These are phyloP conservation scores for Tetrax tetrax DNA, from an alignment of 2,113 vertebrate species.

Conservation along the genomic window DNA sequence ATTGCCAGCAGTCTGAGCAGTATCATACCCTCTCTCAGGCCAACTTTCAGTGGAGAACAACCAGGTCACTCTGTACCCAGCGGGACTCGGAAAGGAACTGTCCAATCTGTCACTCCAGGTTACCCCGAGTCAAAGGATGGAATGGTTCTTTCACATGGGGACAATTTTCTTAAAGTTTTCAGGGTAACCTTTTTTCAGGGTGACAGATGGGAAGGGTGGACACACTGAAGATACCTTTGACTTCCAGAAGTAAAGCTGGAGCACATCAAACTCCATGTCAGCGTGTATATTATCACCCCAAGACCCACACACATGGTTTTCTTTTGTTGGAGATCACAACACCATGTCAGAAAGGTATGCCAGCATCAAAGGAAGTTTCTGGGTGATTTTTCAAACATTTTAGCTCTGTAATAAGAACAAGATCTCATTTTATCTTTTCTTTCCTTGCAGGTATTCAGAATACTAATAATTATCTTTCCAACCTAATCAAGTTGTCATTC, in stretches of 20 bases:
- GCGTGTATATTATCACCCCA: background rate
- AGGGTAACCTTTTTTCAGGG: background rate
- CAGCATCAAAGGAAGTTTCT: background rate
- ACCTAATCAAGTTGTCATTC: background rate
- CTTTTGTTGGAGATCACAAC: background rate
- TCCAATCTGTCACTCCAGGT: background rate
- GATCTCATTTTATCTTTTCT: background rate
- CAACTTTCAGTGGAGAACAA: background rate
- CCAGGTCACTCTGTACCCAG: background rate
- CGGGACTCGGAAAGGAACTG: background rate
- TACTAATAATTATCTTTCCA: background rate
- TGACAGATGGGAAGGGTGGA: background rate
- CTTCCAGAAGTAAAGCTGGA: background rate
- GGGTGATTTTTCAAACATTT: background rate
- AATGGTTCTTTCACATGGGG: background rate
- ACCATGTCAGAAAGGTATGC: background rate
- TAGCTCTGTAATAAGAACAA: background rate
- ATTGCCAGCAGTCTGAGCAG: background rate
- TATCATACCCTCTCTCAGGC: background rate
- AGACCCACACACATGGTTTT: background rate
- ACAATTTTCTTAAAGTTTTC: background rate
- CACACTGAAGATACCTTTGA: background rate
- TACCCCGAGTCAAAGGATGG: background rate
- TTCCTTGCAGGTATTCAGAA: background rate
- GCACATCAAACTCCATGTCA: background rate